These are phyloP conservation scores for Camptogramma bilineatum DNA, from an alignment of 2,888 invertebrate species.

Conservation along the genomic window DNA sequence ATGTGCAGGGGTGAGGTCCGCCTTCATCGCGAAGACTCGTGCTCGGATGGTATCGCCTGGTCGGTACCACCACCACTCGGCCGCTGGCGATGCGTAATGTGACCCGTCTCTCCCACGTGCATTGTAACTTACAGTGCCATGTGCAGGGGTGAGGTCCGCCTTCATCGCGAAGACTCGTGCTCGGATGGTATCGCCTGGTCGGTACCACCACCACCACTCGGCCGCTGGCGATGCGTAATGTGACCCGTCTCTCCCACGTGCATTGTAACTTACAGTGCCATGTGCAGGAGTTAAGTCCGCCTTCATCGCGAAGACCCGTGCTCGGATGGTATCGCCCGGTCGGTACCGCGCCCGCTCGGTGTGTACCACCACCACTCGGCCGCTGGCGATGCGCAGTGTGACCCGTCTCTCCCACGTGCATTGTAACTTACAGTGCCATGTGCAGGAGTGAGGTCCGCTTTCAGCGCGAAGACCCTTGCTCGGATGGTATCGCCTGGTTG, in stretches of 20 bases:
- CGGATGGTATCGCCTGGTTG: too few relatives aligned
- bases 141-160: conserved; percentile 83
- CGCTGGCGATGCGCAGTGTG: conserved; percentile 79
- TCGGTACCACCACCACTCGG: conserved; percentile 82
- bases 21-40: conserved; percentile 82
- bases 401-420: conserved; percentile 74
- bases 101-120: conserved; percentile 71
- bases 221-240: conserved; percentile 80
- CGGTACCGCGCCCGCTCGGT: conserved; percentile 86
- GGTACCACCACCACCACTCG: too few relatives aligned
- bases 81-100: conserved; percentile 80
- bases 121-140: conserved; percentile 77
- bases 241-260: too few relatives aligned
- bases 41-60: conserved; percentile 85
- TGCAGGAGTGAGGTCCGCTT: conserved; percentile 83
- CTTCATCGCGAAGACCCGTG: conserved; percentile 81
- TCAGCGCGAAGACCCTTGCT: conserved; percentile 82
- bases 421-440: conserved; percentile 75
- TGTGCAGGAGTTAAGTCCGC: conserved; percentile 84
- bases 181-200: conserved; percentile 85
- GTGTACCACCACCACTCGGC: conserved; percentile 80
- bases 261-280: too few relatives aligned
- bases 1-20: conserved; percentile 83
- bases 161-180: conserved; percentile 82
- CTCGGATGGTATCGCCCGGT: too few relatives aligned